phyloP scores from a whole-genome alignment of 1,140 invertebrate genomes.

The Antheraea pernyi region DNA sequence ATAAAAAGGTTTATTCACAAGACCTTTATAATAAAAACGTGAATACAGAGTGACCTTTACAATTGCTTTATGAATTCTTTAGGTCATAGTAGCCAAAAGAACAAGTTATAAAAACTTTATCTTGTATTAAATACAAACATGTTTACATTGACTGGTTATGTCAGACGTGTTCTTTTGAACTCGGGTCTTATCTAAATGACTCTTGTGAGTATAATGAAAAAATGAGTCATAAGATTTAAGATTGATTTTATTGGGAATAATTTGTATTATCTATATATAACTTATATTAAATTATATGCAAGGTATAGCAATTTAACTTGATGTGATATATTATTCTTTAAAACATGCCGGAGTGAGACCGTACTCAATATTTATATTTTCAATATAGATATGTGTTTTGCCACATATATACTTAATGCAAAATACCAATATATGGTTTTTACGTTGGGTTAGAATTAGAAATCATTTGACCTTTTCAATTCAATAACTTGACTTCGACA shows the following conservation, averaged over 20 bases:
- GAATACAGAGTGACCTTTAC: background rate
- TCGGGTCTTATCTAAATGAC: background rate
- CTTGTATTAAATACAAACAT: background rate
- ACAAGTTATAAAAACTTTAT: background rate
- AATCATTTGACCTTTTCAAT: too few species aligned
- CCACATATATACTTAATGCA: too few species aligned
- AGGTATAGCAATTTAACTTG: too few species aligned
- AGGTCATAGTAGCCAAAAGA: background rate
- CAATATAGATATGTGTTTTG: too few species aligned
- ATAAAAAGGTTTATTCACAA: background rate
- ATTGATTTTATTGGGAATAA: background rate
- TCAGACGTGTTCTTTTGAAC: background rate
- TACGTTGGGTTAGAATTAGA: too few species aligned
- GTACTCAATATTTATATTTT: too few species aligned
- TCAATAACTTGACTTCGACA: too few species aligned
- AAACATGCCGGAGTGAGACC: too few species aligned
- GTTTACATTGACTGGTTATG: constrained; percentile 1
- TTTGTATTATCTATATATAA: background rate
- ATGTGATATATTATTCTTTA: too few species aligned
- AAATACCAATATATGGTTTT: too few species aligned
- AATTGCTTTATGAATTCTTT: background rate
- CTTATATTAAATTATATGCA: background rate
- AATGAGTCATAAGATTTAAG: background rate
- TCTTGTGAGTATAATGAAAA: background rate
- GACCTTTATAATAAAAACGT: background rate